These are phyloP conservation scores for Pipa parva DNA, from an alignment of 2,113 vertebrate genomes.

Conservation along the genomic window DNA sequence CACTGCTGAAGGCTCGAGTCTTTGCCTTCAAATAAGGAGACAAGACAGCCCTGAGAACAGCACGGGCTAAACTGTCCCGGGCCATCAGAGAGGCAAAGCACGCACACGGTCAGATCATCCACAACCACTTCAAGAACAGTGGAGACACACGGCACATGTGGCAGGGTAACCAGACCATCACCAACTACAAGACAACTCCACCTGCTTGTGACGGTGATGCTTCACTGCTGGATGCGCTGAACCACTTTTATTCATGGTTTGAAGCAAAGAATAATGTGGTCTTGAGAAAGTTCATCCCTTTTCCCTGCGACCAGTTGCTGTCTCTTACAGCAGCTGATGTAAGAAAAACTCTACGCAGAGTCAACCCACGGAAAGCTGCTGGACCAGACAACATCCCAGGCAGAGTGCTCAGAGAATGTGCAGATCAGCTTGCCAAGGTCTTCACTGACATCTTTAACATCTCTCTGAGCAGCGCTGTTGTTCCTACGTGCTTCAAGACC, in stretches of 20 bases:
- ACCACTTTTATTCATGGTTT: neutral
- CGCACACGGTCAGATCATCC: no score
- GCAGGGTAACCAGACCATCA: no score
- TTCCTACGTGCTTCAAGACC: neutral
- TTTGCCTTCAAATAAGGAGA: neutral
- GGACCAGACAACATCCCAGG: neutral
- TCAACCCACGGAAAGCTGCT: neutral
- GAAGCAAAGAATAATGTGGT: neutral
- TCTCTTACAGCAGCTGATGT: neutral
- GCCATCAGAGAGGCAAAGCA: neutral
- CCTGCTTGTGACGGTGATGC: neutral
- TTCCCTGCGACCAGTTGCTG: neutral
- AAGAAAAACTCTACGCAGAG: neutral
- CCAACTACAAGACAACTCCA: no score
- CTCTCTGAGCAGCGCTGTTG: neutral
- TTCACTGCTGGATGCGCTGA: neutral
- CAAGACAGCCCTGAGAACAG: neutral
- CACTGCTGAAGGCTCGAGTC: neutral
- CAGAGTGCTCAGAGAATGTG: neutral
- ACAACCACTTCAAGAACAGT: no score
- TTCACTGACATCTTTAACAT: neutral
- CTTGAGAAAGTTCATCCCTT: neutral
- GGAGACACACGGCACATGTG: no score
- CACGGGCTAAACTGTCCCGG: neutral
- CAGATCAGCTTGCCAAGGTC: neutral